Conservation (phyloP, 2,888 invertebrate genomes). For the Agrochola litura region DNA sequence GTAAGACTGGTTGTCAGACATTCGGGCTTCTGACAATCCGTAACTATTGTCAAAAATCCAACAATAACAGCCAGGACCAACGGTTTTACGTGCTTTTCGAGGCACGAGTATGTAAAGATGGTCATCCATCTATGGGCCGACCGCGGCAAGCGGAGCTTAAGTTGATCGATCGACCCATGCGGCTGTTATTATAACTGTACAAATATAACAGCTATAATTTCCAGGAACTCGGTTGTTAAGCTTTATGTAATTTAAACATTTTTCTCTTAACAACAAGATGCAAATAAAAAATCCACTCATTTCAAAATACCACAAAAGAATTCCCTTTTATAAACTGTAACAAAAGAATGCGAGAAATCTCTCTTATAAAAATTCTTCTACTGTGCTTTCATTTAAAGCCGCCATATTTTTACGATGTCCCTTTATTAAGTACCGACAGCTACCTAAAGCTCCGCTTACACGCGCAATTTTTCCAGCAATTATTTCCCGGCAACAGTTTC, state of each 20-base stretch:
- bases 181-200: not conserved
- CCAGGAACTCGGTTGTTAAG: not conserved
- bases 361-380: constrained; percentile 43
- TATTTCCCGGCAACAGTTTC: not conserved
- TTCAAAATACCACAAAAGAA: constrained; percentile 23
- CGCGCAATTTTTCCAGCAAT: not conserved
- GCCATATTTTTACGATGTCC: constrained; percentile 44
- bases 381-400: constrained; percentile 40
- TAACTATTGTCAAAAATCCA: too few relatives aligned
- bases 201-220: not conserved
- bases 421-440: constrained; percentile 39
- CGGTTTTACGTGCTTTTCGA: too few relatives aligned
- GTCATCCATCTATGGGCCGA: too few relatives aligned
- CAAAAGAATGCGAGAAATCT: constrained; percentile 30
- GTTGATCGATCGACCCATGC: too few relatives aligned
- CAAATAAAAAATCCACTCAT: constrained; percentile 4
- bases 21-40: too few relatives aligned
- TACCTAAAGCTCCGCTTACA: not conserved
- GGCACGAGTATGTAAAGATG: too few relatives aligned
- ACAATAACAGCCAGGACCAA: too few relatives aligned
- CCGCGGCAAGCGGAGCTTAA: too few relatives aligned
- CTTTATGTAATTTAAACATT: constrained; percentile 11
- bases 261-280: constrained; percentile 17
- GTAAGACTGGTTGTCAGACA: too few relatives aligned
- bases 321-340: constrained; percentile 35